Evolutionary conservation across 2,113 vertebrate genomes (phyloP), one percentile per base, ranked within the genome.

Genomic region (Anarrhichthys ocellatus): DNA sequence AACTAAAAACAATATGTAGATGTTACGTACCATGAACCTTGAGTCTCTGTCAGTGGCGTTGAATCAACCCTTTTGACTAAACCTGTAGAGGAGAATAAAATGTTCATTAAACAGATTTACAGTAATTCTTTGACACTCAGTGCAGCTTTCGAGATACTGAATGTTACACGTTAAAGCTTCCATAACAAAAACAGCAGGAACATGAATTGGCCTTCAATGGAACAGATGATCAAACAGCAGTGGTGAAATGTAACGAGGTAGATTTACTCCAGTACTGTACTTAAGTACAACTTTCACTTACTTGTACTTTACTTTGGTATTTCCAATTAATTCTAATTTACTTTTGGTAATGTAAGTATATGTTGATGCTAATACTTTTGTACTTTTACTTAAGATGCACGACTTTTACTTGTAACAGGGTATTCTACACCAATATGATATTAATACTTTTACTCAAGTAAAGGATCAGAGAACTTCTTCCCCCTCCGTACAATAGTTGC

Each of bases 1-100:
- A 80, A 58, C 2, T 18, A 27, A 74, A 48, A 61, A 66, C 34
- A 74, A 58, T 0, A 27, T 34, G n/a, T 13, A 7, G 29, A 10
- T 4, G 22, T 58, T 73, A 59, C 67, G 2, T 86, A 91, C 91
- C 91, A 93, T 92, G 62, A 78, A 84, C 8, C 20, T 54, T 46
- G 56, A 52, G 65, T 77, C 75, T 85, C 36, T 81, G 36, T 69
- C 56, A 24, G 68, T 34, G 18, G 66, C 52, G 38, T 8, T 44
- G 59, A 64, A 71, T 64, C 80, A 44, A 50, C 36, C 10, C 20
- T 3, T 36, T 54, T 10, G 24, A 65, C 10, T 73, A 81, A 91
- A 63, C 68, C 90, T 91, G 17, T 2, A 74, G 58, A 27, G 32
- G 15, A 75, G 81, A 69, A 74, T 3, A 36, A 76, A 85, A 56